These are phyloP conservation scores for Drosophila watanabei DNA, from an alignment of 1,140 invertebrate species.

Conservation along the genomic window DNA sequence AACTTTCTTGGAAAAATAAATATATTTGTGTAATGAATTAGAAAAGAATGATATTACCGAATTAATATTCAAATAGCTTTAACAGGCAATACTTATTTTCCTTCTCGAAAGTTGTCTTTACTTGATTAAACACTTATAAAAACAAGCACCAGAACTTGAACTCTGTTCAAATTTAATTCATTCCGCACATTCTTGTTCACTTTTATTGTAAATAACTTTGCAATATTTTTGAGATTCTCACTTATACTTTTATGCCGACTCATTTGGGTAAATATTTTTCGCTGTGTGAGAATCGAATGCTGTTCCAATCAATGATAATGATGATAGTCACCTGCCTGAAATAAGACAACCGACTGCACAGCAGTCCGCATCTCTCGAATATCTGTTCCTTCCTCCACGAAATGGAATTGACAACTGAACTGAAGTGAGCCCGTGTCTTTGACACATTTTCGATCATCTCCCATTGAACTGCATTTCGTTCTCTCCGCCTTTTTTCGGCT, in stretches of 20 bases:
- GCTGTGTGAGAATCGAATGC: conserved; percentile 14
- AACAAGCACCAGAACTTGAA: background rate
- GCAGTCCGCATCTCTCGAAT: conserved; percentile 11
- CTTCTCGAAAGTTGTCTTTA: background rate
- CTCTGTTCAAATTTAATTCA: background rate
- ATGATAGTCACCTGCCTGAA: conserved; percentile 74
- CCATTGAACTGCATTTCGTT: conserved; percentile 9
- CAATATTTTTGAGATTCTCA: background rate
- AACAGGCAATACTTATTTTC: background rate
- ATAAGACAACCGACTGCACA: conserved; percentile 48
- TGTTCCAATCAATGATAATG: conserved; percentile 31
- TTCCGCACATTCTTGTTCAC: background rate
- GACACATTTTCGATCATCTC: conserved; percentile 21
- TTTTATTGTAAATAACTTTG: background rate
- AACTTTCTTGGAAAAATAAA: too few relatives aligned
- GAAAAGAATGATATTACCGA: too few relatives aligned
- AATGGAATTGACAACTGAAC: conserved; percentile 48
- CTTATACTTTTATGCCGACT: too few relatives aligned
- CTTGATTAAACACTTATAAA: background rate
- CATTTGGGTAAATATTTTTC: conserved; percentile 1
- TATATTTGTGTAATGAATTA: too few relatives aligned
- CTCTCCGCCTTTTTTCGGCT: conserved; percentile 8
- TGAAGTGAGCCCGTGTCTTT: conserved; percentile 11
- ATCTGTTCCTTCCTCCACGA: conserved; percentile 18
- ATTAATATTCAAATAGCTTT: background rate